These are phyloP conservation scores for Coryphaenoides rupestris DNA, from an alignment of 2,113 vertebrate species.

Conservation along the genomic window DNA sequence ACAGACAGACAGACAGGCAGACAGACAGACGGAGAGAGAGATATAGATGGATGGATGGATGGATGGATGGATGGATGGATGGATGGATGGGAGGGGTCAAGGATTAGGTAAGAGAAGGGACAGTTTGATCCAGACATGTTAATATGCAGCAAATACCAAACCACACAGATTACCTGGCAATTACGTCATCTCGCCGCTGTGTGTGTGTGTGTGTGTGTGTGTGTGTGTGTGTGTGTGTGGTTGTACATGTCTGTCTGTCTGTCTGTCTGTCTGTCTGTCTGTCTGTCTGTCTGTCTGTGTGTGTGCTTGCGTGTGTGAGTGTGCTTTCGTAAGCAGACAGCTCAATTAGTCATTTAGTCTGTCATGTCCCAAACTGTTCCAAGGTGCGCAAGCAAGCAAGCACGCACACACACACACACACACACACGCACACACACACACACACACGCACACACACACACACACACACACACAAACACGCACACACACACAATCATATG, in stretches of 20 bases:
- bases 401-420: constrained; percentile 38
- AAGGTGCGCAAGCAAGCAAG: constrained; percentile 27
- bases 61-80: constrained; percentile 3
- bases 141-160: constrained; percentile 42
- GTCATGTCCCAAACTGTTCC: constrained; percentile 28
- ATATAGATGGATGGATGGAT: neutral
- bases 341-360: constrained; percentile 58
- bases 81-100: constrained; percentile 24
- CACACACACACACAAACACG: constrained; percentile 36
- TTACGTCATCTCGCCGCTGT: constrained; percentile 42
- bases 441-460: constrained; percentile 38
- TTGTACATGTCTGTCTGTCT: neutral
- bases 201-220: constrained; percentile 21
- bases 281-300: constrained; percentile 5
- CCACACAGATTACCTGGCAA: constrained; percentile 53
- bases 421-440: constrained; percentile 30
- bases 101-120: constrained; percentile 42
- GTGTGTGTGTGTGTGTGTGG: neutral
- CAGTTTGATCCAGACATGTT: constrained; percentile 51
- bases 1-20: neutral
- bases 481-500: constrained; percentile 29
- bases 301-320: constrained; percentile 14
- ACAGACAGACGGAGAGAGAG: neutral
- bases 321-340: constrained; percentile 44
- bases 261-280: neutral